Evolutionary conservation across 92 coral and sea anemone genomes (phyloP), one percentile per base, ranked within the genome.

Genomic region (Porites rus): DNA sequence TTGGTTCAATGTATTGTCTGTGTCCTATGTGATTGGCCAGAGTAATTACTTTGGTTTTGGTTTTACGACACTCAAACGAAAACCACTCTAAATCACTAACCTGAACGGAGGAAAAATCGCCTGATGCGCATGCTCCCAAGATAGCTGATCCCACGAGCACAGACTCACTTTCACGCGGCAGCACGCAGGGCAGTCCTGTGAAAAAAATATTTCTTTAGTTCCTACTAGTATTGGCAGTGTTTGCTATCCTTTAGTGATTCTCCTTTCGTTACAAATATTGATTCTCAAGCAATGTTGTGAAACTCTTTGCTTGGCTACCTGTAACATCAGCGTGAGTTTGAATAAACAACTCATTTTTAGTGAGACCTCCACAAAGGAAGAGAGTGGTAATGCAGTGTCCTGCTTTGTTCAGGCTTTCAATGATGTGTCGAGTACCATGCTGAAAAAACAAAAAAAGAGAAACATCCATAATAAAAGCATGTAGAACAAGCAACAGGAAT

Each of bases 381-480:
- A 96, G 74, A 0, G 98, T 89, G 80, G 90, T 92, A 80, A 95
- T 86, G 19, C 87, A 78, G 76, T 96, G 98, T 8, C 98, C 99
- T 56, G 92, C 78, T 43, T 73, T 64, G 74, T 94, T 96, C 95
- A 96, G 90, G 24, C 88, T 85, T 17, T 95, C 94, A 18, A 96
- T 66, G 68, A 96, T 95, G 72, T 95, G 98, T 50, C 95, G 93
- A n/a, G 99, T 93, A 16, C 99, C 99, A 70, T 92, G 92, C 99
- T 97, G 54, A 66, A 69, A 76, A 28, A 52, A 51, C 2, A n/a
- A 56, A 46, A 69, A 24, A 19, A 60, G n/a, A 10, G 7, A 7
- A 65, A 19, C 12, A 10, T 0, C 16, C 14, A 46, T 7, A 11
- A 38, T 38, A 38, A 38, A 38, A 7, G 0, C 7, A 6, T 38